Base-by-base conservation (phyloP, 2,113 vertebrate species). In the Nesogale talazaci region DNA sequence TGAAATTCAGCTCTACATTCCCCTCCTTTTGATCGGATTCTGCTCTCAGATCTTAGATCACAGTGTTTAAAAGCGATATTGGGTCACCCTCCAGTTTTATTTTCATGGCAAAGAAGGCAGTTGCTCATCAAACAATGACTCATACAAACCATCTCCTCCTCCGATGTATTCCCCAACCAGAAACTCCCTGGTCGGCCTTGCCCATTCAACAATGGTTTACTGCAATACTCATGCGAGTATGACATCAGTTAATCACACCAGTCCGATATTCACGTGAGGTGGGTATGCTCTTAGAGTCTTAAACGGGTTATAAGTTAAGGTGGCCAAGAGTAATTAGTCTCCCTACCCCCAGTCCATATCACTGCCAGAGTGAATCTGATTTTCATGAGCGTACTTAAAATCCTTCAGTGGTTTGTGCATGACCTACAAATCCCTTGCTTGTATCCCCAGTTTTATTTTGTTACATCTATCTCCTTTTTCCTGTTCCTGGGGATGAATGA, bases 381-480 rank as follows among this genome's bases (percentile, higher is more conserved):
- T 94, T 94, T 91, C 83, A 81, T 22, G 31, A 69, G 61, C 34
- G 34, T 59, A 25, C 14, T 75, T 84, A 22, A 91, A n/a, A 77
- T 25, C 22, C 25, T 72, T 72, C 63, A 5, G 0, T 78, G 42
- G 11, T 6, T 34, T 83, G 46, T 78, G 31, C 34, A 42, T 42
- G 52, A 76, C 38, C 40, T 80, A 82, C 61, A 92, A 76, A 20
- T 1, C 27, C 8, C 19, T 87, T 38, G 27, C 27, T 70, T 69
- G 29, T 46, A 74, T 69, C 19, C 56, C 14, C 42, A 27, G 29
- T 84, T 93, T 80, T 22, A 90, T 77, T 80, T 69, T n/a, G 4
- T 74, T 36, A 36, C n/a, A 59, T 56, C 52, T 15, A 59, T 56
- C 52, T 15, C 4, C n/a, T 57, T 25, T 38, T 85, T 29, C n/a